Conservation (phyloP, 2,113 vertebrate species). For the Proterorhinus semilunaris region DNA sequence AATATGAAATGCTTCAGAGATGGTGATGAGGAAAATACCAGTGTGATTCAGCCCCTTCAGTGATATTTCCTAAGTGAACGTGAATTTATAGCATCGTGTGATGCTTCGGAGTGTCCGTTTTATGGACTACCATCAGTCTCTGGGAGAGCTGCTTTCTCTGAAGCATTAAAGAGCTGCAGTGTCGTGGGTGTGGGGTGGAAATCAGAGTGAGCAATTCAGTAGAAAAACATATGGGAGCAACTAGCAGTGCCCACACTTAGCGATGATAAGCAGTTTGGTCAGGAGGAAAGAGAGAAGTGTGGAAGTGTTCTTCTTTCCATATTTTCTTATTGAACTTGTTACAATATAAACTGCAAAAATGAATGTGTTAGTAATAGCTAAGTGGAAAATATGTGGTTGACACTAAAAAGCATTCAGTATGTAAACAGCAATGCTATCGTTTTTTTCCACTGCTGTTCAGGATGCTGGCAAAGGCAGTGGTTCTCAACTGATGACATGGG, state of each 20-base stretch:
- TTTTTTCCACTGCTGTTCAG: too few relatives aligned
- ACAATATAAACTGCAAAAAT: too few relatives aligned
- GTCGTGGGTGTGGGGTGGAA: slow-evolving; percentile 25
- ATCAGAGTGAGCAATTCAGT: slow-evolving; percentile 36
- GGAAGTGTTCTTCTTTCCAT: too few relatives aligned
- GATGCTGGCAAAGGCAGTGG: too few relatives aligned
- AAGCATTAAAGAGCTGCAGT: slow-evolving; percentile 26
- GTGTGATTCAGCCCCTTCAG: neutral
- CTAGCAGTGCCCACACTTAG: slow-evolving; percentile 46
- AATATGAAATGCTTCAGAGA: too few relatives aligned
- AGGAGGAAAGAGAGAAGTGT: slow-evolving; percentile 17
- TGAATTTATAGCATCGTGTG: neutral
- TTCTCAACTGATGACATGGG: too few relatives aligned
- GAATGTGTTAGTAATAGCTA: too few relatives aligned
- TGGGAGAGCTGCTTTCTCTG: slow-evolving; percentile 13
- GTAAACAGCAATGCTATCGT: too few relatives aligned
- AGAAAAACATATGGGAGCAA: slow-evolving; percentile 56
- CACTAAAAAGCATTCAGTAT: too few relatives aligned
- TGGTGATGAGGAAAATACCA: too few relatives aligned
- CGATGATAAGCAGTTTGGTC: slow-evolving; percentile 19
- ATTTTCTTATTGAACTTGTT: too few relatives aligned
- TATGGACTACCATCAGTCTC: slow-evolving; percentile 25
- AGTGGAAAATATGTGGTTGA: too few relatives aligned
- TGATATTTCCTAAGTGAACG: neutral
- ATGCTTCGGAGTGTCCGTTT: slow-evolving; percentile 15